Base-by-base conservation (phyloP, 2,888 invertebrate species). In the Nomada flava region DNA sequence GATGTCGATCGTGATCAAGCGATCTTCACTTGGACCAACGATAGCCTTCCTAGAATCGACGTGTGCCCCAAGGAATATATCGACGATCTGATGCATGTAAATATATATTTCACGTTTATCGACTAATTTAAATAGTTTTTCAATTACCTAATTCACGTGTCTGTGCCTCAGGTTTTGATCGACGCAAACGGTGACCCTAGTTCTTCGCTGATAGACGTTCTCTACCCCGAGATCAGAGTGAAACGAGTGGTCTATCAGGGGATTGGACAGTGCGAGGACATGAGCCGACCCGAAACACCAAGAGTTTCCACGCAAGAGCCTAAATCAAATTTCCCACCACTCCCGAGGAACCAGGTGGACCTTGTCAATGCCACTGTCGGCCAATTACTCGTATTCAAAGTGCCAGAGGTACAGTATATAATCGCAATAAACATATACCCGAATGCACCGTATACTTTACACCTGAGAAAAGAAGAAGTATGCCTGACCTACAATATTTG, bases 21-120 rank as follows among this genome's bases (percentile, higher is more conserved):
- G 87, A 96, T 96, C 88, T 97, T 96, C 92, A 96, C 96, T 47
- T 98, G 97, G 97, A 97, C 98, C 23, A 98, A 98, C 91, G 98
- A 98, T 87, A 97, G 97, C 10, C 92, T 98, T 87, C 96, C 97
- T 0, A 96, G 96, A 67, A 96, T 96, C 65, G 91, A 83, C 89
- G 95, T 95, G 62, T 98, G 98, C 89, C 98, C 98, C 0, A 96
- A 96, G 88, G 95, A 95, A 70, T 96, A 97, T 89, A 96, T 98
- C 44, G 95, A 96, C 69, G 94, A 95, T 86, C 93, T 98, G 53
- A 95, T 96, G 93, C 95, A 95, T 94, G 97, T 96, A 91, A 93
- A 94, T 92, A 63, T 50, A 11, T 4, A 1, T 42, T 62, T 11
- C 42, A 60, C 42, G 20, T 42, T 7, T 50, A 3, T 0, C 20